Evolutionary conservation across 2,113 vertebrate genomes (phyloP).

Genomic region (Siphamia tubifer): DNA sequence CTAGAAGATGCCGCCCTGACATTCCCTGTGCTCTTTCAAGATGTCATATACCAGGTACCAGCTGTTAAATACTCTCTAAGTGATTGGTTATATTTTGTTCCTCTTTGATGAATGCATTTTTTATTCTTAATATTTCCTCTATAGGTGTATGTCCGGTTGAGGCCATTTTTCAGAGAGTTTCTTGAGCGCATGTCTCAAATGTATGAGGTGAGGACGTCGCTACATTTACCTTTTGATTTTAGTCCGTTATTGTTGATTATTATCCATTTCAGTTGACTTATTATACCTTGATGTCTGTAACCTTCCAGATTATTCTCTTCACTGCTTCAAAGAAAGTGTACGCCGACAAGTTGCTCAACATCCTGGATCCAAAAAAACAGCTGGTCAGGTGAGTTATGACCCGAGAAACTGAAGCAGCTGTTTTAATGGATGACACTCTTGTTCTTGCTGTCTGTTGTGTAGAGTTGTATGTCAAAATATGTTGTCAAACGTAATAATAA

Average conservation of each 20-base stretch:
- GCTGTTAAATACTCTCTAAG: background rate
- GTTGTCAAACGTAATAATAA: no score
- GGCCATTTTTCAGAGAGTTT: slow-evolving; percentile 98
- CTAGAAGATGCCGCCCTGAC: slow-evolving; percentile 98
- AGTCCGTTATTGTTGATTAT: background rate
- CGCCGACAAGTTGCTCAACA: slow-evolving; percentile 98
- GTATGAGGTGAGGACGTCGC: slow-evolving; percentile 88
- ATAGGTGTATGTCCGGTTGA: slow-evolving; percentile 98
- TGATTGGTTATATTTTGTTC: background rate
- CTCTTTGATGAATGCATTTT: background rate
- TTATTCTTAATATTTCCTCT: background rate
- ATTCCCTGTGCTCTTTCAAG: slow-evolving; percentile 98
- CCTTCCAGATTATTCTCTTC: slow-evolving; percentile 95
- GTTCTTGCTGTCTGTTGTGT: background rate
- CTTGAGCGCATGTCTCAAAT: slow-evolving; percentile 98
- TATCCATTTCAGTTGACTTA: background rate
- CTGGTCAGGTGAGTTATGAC: slow-evolving; percentile 89
- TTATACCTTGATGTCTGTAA: background rate
- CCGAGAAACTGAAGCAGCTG: background rate
- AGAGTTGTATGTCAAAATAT: no score
- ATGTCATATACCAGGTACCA: slow-evolving; percentile 98
- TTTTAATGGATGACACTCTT: background rate
- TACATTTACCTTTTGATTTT: background rate
- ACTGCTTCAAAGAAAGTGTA: slow-evolving; percentile 99
- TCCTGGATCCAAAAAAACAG: slow-evolving; percentile 98